Evolutionary conservation across 2,797 vertebrate species (phyloP), one percentile per base, ranked within the genome.

Genomic region (Atherinosoma microstoma): DNA sequence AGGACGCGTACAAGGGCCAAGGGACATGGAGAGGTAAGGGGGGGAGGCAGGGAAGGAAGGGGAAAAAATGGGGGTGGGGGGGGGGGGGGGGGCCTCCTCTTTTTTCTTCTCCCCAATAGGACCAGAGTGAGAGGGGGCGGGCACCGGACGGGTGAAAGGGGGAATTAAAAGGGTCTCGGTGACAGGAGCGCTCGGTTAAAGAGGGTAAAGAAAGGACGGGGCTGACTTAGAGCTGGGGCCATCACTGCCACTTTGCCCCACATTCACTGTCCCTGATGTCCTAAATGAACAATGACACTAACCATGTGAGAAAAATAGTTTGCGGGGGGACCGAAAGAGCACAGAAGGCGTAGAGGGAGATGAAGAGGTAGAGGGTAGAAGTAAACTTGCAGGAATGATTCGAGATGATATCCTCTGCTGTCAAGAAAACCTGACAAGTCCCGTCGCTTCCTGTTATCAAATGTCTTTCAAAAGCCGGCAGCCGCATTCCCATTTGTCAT

Each of bases 51-150:
- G 75, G 63, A 13, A 64, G 56, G 61, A 45, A 47, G 65, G 67
- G 20, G 42, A 51, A 53, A 62, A 40, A 47, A 65, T 61, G 20
- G 40, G 27, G 40, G 38, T 11, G 22, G 24, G 24, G 24, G 30
- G 30, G 5, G 10, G 36, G 24, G 73, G 64, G 47, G 82, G 75
- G 71, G 3, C 16, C 71, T 75, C 42, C 62, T 84, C 94, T 90
- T 94, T 96, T 96, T 95, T 96, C 79, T 95, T 84, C 66, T 69
- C 85, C 91, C 69, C 84, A 90, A 91, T 78, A 88, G 85, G 88
- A 92, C 85, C 90, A 89, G 88, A 83, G 85, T 84, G 35, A 83
- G 78, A 89, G 88, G 90, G 89, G 90, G 85, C 69, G 81, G 78
- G 70, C 63, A 69, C 66, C 15, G 49, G 78, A 79, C 65, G 89